These are phyloP conservation scores for Cyclophora albipunctata DNA, from an alignment of 2,888 invertebrate genomes.

Conservation along the genomic window DNA sequence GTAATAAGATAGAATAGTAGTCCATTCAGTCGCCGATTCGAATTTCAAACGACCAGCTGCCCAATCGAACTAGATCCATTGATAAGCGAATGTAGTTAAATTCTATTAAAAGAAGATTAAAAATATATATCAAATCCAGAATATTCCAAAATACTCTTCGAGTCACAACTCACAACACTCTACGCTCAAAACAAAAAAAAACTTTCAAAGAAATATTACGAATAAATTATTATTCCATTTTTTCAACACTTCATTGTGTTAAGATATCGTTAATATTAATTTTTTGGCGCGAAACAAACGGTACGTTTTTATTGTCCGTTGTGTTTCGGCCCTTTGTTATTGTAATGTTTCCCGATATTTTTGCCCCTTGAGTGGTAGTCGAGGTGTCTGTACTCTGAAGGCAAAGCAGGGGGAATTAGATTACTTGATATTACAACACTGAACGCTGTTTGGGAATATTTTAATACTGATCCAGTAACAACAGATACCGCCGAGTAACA, in stretches of 20 bases:
- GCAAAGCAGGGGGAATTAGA: constrained; percentile 4
- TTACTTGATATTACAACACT: constrained; percentile 8
- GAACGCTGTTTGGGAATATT: neutral
- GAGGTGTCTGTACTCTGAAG: neutral
- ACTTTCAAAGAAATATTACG: constrained; percentile 66
- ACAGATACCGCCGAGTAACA: too few relatives aligned
- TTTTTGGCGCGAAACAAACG: constrained; percentile 71
- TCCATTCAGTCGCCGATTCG: constrained; percentile 2
- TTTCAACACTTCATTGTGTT: constrained; percentile 63
- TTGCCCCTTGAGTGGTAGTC: constrained; percentile 13
- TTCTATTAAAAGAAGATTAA: too few relatives aligned
- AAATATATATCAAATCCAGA: too few relatives aligned
- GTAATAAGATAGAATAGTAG: neutral
- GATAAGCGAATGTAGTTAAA: constrained; percentile 5
- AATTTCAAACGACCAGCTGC: constrained; percentile 22
- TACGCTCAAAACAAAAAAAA: constrained; percentile 29
- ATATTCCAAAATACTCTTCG: too few relatives aligned
- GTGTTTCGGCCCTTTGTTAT: constrained; percentile 25
- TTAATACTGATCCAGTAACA: too few relatives aligned
- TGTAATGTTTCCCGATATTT: constrained; percentile 46
- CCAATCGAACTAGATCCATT: constrained; percentile 22
- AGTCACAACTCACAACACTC: too few relatives aligned
- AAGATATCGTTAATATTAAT: constrained; percentile 75
- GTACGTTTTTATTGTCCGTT: constrained; percentile 63
- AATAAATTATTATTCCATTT: constrained; percentile 63